Evolutionary conservation across 2,113 vertebrate species (phyloP), one percentile per base, ranked within the genome.

Genomic region (Lophochroa leadbeateri): DNA sequence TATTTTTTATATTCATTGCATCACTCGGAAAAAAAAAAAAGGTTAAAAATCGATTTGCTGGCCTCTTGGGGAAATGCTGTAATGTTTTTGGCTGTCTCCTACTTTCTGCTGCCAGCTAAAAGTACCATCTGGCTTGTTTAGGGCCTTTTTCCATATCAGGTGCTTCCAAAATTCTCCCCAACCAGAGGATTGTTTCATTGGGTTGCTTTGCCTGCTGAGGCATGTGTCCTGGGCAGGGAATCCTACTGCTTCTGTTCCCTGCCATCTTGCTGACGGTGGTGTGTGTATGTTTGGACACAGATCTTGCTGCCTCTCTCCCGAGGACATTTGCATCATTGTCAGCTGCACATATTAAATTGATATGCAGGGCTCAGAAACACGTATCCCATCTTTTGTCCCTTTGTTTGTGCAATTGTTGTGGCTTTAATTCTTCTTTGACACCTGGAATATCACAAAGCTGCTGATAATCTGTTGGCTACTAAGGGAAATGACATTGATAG

Each of bases 371-470:
- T 96, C 87, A 86, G 94, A 96, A 97, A 94, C 90, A 92, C 77
- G 91, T 84, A 96, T 92, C 94, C 92, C 93, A 8, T 88, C 96
- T 96, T 96, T 97, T 95, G 96, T 97, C 95, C 92, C 94, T 97
- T 96, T 97, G 90, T 97, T 94, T 94, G 95, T 44, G 92, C 86
- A 77, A 91, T 97, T 97, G 96, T 97, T 96, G 92, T 85, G 94
- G 90, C 47, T 96, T 96, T 94, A 95, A 97, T 97, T 97, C 96
- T 97, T 97, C 92, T 96, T 96, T 96, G 96, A 97, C 96, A 97
- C 96, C 96, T 97, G 96, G 96, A 97, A 95, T 92, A 97, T 95
- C 94, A 97, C 96, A 97, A 95, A 97, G 96, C 96, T 95, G 96
- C 83, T 72, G 92, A 94, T 97, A 94, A 96, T 97, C 95, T 97